Evolutionary conservation across 2,888 invertebrate genomes (phyloP), one percentile per base, ranked within the genome.

Genomic region (Tridacna crocea): DNA sequence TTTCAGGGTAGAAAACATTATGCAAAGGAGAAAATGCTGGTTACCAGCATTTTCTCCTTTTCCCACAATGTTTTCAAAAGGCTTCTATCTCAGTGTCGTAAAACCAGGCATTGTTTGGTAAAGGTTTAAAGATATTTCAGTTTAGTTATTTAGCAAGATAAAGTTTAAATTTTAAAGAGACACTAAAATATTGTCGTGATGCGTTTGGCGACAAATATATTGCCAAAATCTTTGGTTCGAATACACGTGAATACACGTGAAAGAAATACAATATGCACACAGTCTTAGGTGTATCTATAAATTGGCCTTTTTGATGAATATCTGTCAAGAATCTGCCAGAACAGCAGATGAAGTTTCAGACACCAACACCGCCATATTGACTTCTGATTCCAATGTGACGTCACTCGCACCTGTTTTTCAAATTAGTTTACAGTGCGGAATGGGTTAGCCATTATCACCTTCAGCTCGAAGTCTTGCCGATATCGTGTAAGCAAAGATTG

Each of bases 371-470:
- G 47, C 68, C 46, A 46, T 68, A 15, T 68, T 68, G 46, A 27
- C 10, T 47, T 47, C 19, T n/a, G n/a, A 27, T 27, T 68, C 24
- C 46, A 47, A 46, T 10, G 36, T 36, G 24, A 68, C 47, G 47
- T 27, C 68, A 27, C 27, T 27, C 11, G 19, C 68, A 68, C 68
- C 27, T 46, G 68, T 13, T 68, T 47, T 68, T 68, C 46, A 19
- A 36, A 68, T 68, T 27, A 68, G 46, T 47, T 6, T 68, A 68
- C 46, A 46, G 27, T 24, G 66, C 68, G 68, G 68, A 68, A n/a
- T 68, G 68, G 24, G 47, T 68, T 47, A 27, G 68, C 47, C 68
- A 68, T 68, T 68, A 68, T 68, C 68, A 47, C 68, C 46, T 68
- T 36, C 47, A 46, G 46, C n/a, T 68, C 46, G 68, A 47, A 68